Evolutionary conservation across 92 coral and sea anemone species (phyloP).

Genomic region (Phenganax marumi): DNA sequence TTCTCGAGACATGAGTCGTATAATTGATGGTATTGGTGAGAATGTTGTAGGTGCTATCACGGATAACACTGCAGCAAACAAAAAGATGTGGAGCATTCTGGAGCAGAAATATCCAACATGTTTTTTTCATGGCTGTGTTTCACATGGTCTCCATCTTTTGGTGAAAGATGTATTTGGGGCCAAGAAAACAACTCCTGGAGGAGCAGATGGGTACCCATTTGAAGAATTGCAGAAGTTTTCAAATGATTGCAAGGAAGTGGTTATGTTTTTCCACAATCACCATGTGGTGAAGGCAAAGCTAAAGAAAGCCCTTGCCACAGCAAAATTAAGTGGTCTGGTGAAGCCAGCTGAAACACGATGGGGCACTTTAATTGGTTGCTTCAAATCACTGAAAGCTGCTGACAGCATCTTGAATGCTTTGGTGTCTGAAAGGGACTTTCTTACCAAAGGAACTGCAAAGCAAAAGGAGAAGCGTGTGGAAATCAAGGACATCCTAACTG

Average conservation of each 20-base stretch:
- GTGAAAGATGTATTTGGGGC: constrained; percentile 11
- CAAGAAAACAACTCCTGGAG: constrained; percentile 10
- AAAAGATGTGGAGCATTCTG: not conserved
- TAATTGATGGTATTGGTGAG: not conserved
- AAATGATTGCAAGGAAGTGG: constrained; percentile 29
- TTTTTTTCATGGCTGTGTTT: constrained; percentile 26
- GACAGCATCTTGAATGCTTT: constrained; percentile 4
- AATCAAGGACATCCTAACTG: constrained; percentile 6
- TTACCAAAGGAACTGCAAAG: constrained; percentile 7
- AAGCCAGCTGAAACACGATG: constrained; percentile 27
- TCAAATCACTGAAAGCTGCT: constrained; percentile 11
- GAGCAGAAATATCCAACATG: not conserved
- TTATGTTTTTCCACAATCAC: constrained; percentile 19
- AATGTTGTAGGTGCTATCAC: not conserved
- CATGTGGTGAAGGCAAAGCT: constrained; percentile 19
- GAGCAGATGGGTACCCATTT: constrained; percentile 13
- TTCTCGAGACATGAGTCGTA: not conserved
- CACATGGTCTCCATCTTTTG: constrained; percentile 17
- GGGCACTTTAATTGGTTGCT: constrained; percentile 24
- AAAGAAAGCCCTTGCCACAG: constrained; percentile 20
- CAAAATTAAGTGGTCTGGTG: constrained; percentile 10
- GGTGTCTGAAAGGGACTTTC: constrained; percentile 16
- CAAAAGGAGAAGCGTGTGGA: constrained; percentile 19
- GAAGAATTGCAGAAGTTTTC: constrained; percentile 18
- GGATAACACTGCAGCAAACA: not conserved